Percentiles rank a stretch among this genome's conserved stretches.
These are phyloP conservation scores for Plebejus anna DNA, from an alignment of 2,888 invertebrate species.

Conservation along the genomic window DNA sequence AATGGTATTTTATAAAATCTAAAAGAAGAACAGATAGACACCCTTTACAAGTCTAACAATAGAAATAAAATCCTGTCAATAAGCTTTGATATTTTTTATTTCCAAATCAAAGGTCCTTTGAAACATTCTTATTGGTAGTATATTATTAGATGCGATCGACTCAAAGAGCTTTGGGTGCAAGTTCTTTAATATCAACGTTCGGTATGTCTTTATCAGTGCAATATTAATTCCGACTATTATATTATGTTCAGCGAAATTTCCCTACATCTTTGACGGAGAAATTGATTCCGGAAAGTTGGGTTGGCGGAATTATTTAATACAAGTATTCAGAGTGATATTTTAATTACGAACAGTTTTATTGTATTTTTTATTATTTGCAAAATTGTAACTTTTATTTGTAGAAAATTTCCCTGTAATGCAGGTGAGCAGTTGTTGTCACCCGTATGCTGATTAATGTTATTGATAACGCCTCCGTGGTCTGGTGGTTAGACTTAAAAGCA, in stretches of 20 bases:
- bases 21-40: too few species aligned
- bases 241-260: background rate
- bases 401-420: too few species aligned
- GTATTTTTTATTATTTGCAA: too few species aligned
- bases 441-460: too few species aligned
- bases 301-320: too few species aligned
- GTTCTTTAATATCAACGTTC: constrained; percentile 20
- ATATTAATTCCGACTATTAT: constrained; percentile 23
- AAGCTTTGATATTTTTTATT: background rate
- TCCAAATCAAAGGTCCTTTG: constrained; percentile 1
- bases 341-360: too few species aligned
- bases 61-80: background rate
- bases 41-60: background rate
- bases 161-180: constrained; percentile 15
- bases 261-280: background rate
- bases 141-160: constrained; percentile 10
- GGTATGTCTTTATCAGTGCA: constrained; percentile 19
- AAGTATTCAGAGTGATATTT: too few species aligned
- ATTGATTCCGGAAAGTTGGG: background rate
- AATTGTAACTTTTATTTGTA: too few species aligned
- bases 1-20: too few species aligned
- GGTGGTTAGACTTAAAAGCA: too few species aligned
- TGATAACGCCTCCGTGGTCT: too few species aligned
- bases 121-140: background rate
- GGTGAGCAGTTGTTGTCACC: too few species aligned